Evolutionary conservation across 2,888 invertebrate species (phyloP).

Genomic region (Leucoptera coffeella): DNA sequence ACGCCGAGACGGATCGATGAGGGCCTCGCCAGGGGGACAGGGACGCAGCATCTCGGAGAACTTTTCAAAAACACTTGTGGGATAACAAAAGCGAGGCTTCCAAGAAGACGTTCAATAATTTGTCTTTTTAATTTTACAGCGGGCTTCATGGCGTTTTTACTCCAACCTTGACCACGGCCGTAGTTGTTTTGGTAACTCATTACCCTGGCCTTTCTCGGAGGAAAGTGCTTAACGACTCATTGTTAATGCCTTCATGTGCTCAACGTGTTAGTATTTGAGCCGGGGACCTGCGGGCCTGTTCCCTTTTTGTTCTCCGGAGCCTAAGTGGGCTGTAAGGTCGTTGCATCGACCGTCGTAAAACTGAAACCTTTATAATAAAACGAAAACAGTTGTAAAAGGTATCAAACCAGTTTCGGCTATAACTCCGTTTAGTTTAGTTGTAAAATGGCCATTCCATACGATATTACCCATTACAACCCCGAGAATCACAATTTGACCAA

Average conservation of each 20-base stretch:
- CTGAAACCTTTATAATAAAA: too few relatives aligned
- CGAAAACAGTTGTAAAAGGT: conserved; percentile 33
- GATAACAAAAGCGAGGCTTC: conserved; percentile 50
- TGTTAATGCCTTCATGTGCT: too few relatives aligned
- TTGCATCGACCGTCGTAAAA: too few relatives aligned
- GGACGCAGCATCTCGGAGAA: conserved; percentile 35
- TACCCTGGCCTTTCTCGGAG: conserved; percentile 26
- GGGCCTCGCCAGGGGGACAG: conserved; percentile 19
- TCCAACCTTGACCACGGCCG: too few relatives aligned
- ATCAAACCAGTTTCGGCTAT: conserved; percentile 35
- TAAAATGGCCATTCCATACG: conserved; percentile 48
- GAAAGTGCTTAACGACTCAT: conserved; percentile 41
- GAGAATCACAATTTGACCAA: conserved; percentile 40
- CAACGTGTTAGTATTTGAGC: too few relatives aligned
- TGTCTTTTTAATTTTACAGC: conserved; percentile 53
- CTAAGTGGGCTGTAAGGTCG: too few relatives aligned
- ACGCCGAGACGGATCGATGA: conserved; percentile 27
- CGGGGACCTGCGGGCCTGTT: too few relatives aligned
- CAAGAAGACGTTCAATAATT: conserved; percentile 52
- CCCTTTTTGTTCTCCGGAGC: too few relatives aligned
- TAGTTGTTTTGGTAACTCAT: conserved; percentile 31
- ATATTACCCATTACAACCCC: conserved; percentile 47
- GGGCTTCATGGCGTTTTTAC: too few relatives aligned
- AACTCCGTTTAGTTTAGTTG: conserved; percentile 38
- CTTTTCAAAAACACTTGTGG: conserved; percentile 52